These are phyloP conservation scores for Cladopsammia gracilis DNA, from an alignment of 64 coral and sea anemone genomes.

Conservation along the genomic window DNA sequence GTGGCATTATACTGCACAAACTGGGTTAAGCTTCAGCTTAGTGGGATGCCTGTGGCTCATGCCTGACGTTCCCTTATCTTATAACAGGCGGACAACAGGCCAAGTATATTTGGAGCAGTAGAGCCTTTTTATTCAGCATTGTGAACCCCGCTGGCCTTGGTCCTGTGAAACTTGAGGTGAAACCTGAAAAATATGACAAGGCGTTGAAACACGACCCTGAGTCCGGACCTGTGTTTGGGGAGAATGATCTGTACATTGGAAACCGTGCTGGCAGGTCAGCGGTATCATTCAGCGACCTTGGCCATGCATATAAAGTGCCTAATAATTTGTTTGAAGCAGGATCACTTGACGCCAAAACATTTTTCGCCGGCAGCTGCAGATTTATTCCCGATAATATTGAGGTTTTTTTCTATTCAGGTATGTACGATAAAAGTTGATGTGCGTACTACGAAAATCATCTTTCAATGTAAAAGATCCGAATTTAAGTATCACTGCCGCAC, in stretches of 20 bases:
- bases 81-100: not conserved
- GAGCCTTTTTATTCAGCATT: slow-evolving; percentile 74
- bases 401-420: slow-evolving; percentile 55
- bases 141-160: slow-evolving; percentile 36
- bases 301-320: slow-evolving; percentile 54
- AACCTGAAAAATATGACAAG: slow-evolving; percentile 1
- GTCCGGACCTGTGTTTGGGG: slow-evolving; percentile 66
- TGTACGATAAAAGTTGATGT: not conserved
- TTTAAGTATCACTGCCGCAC: no score
- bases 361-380: slow-evolving; percentile 51
- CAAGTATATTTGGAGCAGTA: slow-evolving; percentile 34
- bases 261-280: slow-evolving; percentile 29
- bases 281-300: slow-evolving; percentile 53
- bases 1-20: no score
- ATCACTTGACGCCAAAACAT: slow-evolving; percentile 27
- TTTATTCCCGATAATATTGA: slow-evolving; percentile 73
- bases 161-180: slow-evolving; percentile 66
- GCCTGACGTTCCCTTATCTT: no score
- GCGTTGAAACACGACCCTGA: not conserved
- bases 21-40: no score
- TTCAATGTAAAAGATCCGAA: no score
- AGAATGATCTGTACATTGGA: slow-evolving; percentile 31
- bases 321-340: not conserved
- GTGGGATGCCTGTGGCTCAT: no score
- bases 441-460: no score